Base-by-base conservation (phyloP, 23 tunicate species). In the Clavelina lepadiformis region DNA sequence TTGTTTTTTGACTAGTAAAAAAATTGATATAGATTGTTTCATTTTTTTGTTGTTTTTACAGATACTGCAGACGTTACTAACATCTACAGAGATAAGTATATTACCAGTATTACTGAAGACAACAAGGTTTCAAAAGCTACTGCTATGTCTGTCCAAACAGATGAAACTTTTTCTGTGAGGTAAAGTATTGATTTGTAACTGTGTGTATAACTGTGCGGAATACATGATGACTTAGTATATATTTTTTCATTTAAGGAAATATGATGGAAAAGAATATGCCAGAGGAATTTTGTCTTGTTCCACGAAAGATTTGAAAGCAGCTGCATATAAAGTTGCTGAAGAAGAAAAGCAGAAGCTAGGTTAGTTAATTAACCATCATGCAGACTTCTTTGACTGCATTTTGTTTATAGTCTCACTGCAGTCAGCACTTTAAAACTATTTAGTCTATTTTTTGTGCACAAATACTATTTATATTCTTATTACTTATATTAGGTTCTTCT, bases 31-130 rank as follows among this genome's bases (percentile, higher is more conserved):
- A 25, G 46, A 2, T 62, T 2, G 1, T 2, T 21, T 65, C 28
- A 21, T 26, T 52, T 51, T 11, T 51, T 31, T n/a, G 21, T 53
- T 51, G 15, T 51, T 2, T 29, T 33, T 53, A 18, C 33, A 71
- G 77, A 56, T 57, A 31, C 36, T 3, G 25, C 33, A 27, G 77
- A 71, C 49, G 57, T 65, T 7, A 71, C 77, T 0, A 34, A 57
- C 32, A 38, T 71, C 3, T 71, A 52, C 46, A 35, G 77, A 27
- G 62, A 36, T 11, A 71, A 71, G 51, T 26, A 38, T 27, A 24
- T 71, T 5, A 56, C n/a, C n/a, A n/a, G n/a, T n/a, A n/a, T 19
- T 2, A 22, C 21, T 32, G 19, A 28, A 3, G 37, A 46, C 7
- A 71, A 26, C 33, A 56, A 25, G 1, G 34, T 31, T n/a, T 34